A percentile compares a stretch with the other conserved stretches of the same genome.
phyloP scores from a whole-genome alignment of 2,888 invertebrate species.

The Plutella xylostella region DNA sequence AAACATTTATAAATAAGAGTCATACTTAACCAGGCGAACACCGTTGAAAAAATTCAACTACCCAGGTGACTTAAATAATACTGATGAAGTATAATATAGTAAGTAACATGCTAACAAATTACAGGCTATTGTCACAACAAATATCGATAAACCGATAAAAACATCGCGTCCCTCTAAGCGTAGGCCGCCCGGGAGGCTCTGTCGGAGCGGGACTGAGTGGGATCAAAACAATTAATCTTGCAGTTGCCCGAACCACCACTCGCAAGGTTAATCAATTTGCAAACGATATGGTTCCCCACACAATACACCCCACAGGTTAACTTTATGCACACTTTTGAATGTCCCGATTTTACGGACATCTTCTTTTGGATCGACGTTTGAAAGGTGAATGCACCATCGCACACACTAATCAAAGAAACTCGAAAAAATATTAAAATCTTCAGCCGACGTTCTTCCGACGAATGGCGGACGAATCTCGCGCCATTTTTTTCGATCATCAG shows the following conservation, averaged over 20 bases:
- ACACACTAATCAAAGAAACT: constrained; percentile 49
- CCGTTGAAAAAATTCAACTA: too few relatives aligned
- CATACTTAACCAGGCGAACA: too few relatives aligned
- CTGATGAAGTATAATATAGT: too few relatives aligned
- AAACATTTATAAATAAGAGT: too few relatives aligned
- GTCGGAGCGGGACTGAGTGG: constrained; percentile 29
- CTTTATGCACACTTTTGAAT: too few relatives aligned
- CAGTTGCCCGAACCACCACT: constrained; percentile 43
- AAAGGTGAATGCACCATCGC: not conserved
- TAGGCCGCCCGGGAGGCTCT: constrained; percentile 23
- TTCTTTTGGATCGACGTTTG: constrained; percentile 13
- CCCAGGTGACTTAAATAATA: too few relatives aligned
- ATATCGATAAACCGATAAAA: not conserved
- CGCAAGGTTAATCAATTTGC: constrained; percentile 57
- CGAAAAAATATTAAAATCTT: constrained; percentile 28
- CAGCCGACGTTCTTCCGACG: constrained; percentile 22
- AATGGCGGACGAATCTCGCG: constrained; percentile 38
- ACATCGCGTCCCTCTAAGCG: not conserved
- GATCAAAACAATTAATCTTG: constrained; percentile 62
- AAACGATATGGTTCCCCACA: constrained; percentile 26
- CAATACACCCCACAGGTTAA: too few relatives aligned
- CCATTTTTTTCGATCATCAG: constrained; percentile 56
- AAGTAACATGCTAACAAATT: too few relatives aligned
- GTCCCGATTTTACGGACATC: not conserved
- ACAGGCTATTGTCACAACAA: too few relatives aligned